phyloP scores from a whole-genome alignment of 2,113 vertebrate genomes.

The Anas platyrhynchos region DNA sequence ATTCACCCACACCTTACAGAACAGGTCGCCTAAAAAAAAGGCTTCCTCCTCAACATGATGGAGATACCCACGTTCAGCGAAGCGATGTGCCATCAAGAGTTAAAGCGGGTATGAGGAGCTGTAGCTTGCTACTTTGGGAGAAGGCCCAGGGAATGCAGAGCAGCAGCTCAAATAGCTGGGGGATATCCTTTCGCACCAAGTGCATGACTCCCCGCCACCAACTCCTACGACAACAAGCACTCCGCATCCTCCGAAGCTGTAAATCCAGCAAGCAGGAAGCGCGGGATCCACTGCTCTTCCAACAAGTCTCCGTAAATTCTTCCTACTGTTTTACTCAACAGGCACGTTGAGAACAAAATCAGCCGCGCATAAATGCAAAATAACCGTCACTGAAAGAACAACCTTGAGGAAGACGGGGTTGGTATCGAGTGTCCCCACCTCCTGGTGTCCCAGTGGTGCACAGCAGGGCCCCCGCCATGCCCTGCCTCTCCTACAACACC shows the following conservation, averaged over 20 bases:
- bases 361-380: not conserved
- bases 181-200: not conserved
- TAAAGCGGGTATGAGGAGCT: not conserved
- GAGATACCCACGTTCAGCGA: not conserved
- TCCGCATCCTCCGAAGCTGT: not conserved
- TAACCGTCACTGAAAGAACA: not conserved
- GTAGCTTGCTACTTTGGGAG: not conserved
- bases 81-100: not conserved
- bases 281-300: not conserved
- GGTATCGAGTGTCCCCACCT: rapidly evolving
- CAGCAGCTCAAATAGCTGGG: not conserved
- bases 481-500: not conserved
- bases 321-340: conserved; percentile 13
- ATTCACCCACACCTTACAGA: not conserved
- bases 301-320: not conserved
- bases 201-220: rapidly evolving
- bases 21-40: not conserved
- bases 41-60: not conserved
- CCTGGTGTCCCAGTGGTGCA: rapidly evolving
- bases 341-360: not conserved
- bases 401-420: rapidly evolving
- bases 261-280: conserved; percentile 30
- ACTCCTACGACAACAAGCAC: not conserved
- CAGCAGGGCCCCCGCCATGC: rapidly evolving
- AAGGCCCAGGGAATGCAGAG: rapidly evolving